Evolutionary conservation across 1,140 invertebrate species (phyloP), one percentile per base, ranked within the genome.

Genomic region (Lordiphosa clarofinis): DNA sequence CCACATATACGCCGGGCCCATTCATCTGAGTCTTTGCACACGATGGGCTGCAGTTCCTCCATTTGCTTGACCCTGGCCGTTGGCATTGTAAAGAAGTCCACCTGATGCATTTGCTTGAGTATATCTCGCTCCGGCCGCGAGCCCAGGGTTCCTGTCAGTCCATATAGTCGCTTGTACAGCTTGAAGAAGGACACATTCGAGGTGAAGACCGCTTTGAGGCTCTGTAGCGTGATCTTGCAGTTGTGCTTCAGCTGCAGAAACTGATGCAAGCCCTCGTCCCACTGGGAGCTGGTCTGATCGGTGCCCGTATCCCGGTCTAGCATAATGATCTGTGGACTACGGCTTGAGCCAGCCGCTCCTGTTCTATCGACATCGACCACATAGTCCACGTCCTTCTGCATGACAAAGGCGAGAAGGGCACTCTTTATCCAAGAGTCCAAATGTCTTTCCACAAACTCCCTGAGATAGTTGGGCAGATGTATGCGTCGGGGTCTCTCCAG

Each of bases 181-280:
- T 79, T 88, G 6, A 90, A 84, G 43, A 70, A 90, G 1, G 69
- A 68, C 6, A 89, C 82, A 58, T 90, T 90, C 0, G 90, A 90
- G 24, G 89, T 68, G 48, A 88, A 90, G 28, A 88, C 79, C 12
- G 79, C 78, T 49, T 89, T 90, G 4, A 90, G 55, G 33, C 76
- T 88, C 37, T 89, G 64, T 8, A 72, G 43, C 0, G 86, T 81
- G 0, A 90, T 21, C 21, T 84, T 82, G n/a, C 87, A 73, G n/a
- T 86, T 87, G 48, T 90, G 89, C 56, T 90, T 90, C 3, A 90
- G 56, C 53, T 90, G 89, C 3, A 90, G 56, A 57, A 90, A 90
- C 49, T 90, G 90, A 49, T 90, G 89, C 1, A 90, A 48, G 2
- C 65, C 90, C 31, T 88, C 78, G 35, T 74, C 81, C 89, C 89